phyloP scores from a whole-genome alignment of 2,113 vertebrate species.

The Mobula hypostoma region DNA sequence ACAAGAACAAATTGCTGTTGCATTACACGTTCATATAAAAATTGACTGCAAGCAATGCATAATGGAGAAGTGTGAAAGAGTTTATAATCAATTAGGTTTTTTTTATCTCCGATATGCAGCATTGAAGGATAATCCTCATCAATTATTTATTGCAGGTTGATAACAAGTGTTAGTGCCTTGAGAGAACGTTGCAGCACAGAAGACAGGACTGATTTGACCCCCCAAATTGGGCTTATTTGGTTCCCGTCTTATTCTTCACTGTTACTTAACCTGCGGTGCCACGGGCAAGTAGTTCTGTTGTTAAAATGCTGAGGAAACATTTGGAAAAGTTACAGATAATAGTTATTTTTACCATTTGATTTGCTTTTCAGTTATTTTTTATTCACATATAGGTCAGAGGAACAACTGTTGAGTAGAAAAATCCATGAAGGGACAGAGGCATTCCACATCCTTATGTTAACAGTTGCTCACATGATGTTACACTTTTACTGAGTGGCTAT shows the following conservation, averaged over 20 bases:
- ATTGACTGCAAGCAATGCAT: conserved; percentile 24
- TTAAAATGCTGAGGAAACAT: neutral
- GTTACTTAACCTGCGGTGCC: neutral
- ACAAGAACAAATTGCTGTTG: conserved; percentile 31
- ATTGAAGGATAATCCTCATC: conserved; percentile 25
- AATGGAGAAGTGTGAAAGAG: conserved; percentile 17
- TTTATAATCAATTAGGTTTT: conserved; percentile 27
- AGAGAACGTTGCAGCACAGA: conserved; percentile 18
- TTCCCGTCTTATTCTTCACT: neutral
- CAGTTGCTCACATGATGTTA: neutral
- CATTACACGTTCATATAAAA: conserved; percentile 12
- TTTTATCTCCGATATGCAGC: conserved; percentile 28
- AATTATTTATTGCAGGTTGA: conserved; percentile 27
- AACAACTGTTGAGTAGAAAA: neutral
- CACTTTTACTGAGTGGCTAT: neutral
- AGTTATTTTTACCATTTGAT: neutral
- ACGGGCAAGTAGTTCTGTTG: neutral
- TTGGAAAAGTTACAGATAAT: neutral
- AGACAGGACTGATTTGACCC: conserved; percentile 13
- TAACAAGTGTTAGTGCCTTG: conserved; percentile 16
- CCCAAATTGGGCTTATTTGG: neutral
- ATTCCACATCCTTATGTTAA: neutral
- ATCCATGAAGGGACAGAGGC: neutral
- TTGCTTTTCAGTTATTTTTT: neutral
- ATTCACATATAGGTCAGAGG: neutral